Evolutionary conservation across 1,140 invertebrate genomes (phyloP), one percentile per base, ranked within the genome.

Genomic region (Drosophila pruinosa): DNA sequence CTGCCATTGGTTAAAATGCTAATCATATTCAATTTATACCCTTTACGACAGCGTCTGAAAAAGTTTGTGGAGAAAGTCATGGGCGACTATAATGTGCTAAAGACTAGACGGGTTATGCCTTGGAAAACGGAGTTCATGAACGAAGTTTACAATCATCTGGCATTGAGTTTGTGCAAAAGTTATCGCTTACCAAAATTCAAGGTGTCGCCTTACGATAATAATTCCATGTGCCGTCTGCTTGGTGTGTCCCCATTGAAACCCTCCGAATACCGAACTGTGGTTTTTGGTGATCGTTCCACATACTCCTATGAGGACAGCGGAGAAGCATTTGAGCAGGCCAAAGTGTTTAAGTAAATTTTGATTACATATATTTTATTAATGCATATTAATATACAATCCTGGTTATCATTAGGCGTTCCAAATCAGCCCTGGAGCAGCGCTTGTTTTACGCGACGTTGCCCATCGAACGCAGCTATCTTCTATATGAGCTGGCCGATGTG

Each of bases 101-200:
- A 91, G 52, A 91, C 90, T 4, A 68, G 24, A 14, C 72, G 85
- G 4, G 28, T 89, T 7, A 88, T 90, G 88, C 90, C 90, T 1
- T 90, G 90, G 83, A 90, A 91, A 53, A 73, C 63, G 7, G 85
- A 91, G 36, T 91, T 91, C 41, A 74, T 85, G 36, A 89, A 88
- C 38, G 90, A 91, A 71, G 89, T 91, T 2, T 91, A 91, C 48
- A 91, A 91, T 34, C 72, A 77, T 4, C 21, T 91, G 17, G 90
- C 63, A 0, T 21, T 91, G 38, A 85, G 83, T 10, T 41, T 89
- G 24, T 73, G 76, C 12, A 78, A 88, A 5, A 15, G 34, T 0
- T 89, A 72, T n/a, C 50, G 26, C 2, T 36, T 79, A 5, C 77
- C 85, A 1, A 14, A 69, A 4, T 8, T 36, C 0, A 47, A 53